Evolutionary conservation across 2,888 invertebrate species (phyloP).

Genomic region (Bugula neritina): DNA sequence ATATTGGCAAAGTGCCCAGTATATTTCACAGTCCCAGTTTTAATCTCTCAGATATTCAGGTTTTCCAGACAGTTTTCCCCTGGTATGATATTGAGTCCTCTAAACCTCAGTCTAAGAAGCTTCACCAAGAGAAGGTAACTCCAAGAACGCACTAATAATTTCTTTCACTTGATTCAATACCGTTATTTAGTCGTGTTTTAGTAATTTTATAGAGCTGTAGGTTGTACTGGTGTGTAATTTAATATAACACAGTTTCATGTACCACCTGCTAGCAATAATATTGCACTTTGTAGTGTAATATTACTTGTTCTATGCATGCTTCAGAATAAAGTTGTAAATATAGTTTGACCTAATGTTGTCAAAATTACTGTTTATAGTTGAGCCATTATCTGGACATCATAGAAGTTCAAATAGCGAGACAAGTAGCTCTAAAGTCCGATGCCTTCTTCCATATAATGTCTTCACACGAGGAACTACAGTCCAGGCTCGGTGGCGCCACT

Average conservation of each 20-base stretch:
- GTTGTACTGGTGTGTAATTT: too few species aligned
- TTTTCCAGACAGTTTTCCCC: constrained; percentile 79
- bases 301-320: too few species aligned
- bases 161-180: too few species aligned
- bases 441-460: constrained; percentile 98
- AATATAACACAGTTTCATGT: too few species aligned
- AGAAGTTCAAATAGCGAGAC: constrained; percentile 85
- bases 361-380: constrained; percentile 56
- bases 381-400: constrained; percentile 91
- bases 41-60: constrained; percentile 70
- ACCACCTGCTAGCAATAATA: too few species aligned
- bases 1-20: constrained; percentile 14
- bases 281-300: too few species aligned
- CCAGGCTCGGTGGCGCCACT: constrained; percentile 45
- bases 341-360: neutral
- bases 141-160: neutral
- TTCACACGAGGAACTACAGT: constrained; percentile 93
- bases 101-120: constrained; percentile 55
- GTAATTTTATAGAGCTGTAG: too few species aligned
- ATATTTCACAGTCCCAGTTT: constrained; percentile 53
- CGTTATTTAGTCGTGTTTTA: too few species aligned
- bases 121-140: constrained; percentile 73
- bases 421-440: constrained; percentile 86
- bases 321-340: too few species aligned
- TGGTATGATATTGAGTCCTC: constrained; percentile 56